phyloP scores from a whole-genome alignment of 1,140 invertebrate species.

The Aphidius ervi region DNA sequence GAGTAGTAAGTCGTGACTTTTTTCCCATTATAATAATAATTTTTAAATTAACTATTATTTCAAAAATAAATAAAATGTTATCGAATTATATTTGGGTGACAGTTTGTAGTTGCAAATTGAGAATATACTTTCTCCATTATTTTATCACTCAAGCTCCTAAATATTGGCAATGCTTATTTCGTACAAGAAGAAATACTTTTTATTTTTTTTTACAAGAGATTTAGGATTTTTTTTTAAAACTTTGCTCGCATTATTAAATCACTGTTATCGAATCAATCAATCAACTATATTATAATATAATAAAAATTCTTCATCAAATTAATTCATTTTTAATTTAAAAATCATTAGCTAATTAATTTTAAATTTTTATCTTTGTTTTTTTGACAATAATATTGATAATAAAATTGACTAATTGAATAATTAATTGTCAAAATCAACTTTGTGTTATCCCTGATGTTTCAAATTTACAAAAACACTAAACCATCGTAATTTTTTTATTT shows the following conservation, averaged over 20 bases:
- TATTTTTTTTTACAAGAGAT: too few relatives aligned
- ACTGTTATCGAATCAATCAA: too few relatives aligned
- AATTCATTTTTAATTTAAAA: too few relatives aligned
- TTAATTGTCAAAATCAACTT: neutral
- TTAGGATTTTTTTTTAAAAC: too few relatives aligned
- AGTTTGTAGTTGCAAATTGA: neutral
- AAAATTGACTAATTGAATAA: too few relatives aligned
- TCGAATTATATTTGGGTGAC: conserved; percentile 1
- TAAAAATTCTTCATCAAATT: too few relatives aligned
- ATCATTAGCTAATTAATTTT: too few relatives aligned
- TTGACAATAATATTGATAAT: neutral
- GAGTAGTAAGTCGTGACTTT: conserved; percentile 22
- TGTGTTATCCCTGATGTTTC: conserved; percentile 6
- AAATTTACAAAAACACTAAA: conserved; percentile 14
- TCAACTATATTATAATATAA: too few relatives aligned
- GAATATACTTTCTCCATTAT: conserved; percentile 6
- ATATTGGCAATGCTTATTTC: neutral
- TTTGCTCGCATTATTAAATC: too few relatives aligned
- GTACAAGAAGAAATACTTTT: too few relatives aligned
- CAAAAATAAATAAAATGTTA: neutral
- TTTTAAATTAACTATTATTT: neutral
- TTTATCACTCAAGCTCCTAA: conserved; percentile 11
- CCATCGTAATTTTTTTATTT: neutral
- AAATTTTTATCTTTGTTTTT: neutral
- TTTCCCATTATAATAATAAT: conserved; percentile 10